Conservation (phyloP, 2,888 invertebrate genomes). For the Ferdinandea cuprea region DNA sequence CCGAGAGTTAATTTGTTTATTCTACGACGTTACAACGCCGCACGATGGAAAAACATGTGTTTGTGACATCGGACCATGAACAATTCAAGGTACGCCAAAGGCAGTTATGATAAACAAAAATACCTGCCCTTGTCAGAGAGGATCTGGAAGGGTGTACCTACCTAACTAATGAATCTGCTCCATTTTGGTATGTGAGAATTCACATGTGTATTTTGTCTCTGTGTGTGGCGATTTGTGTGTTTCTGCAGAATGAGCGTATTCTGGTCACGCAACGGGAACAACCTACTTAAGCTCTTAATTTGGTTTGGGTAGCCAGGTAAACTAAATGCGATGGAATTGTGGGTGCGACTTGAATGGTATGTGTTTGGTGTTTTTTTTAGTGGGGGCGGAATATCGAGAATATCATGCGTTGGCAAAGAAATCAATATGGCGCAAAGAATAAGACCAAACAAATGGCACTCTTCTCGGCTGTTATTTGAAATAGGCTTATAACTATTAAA, state of each 20-base stretch:
- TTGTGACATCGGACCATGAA: conserved; percentile 19
- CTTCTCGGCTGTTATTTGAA: conserved; percentile 40
- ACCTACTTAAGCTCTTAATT: conserved; percentile 45
- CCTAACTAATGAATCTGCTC: conserved; percentile 44
- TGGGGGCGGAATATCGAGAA: not conserved
- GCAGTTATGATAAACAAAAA: conserved; percentile 1
- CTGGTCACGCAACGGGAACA: conserved; percentile 43
- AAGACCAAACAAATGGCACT: conserved; percentile 35
- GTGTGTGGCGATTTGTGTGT: conserved; percentile 8
- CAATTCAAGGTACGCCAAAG: not conserved
- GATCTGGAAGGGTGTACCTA: conserved; percentile 23
- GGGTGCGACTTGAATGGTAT: conserved; percentile 1
- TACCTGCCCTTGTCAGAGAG: conserved; percentile 21
- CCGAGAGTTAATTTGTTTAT: not conserved
- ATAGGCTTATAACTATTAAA: conserved; percentile 50
- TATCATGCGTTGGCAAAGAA: conserved; percentile 16
- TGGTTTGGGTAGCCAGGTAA: conserved; percentile 16
- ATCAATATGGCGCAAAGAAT: conserved; percentile 30
- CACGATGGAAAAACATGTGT: conserved; percentile 31
- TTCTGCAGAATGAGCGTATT: conserved; percentile 3
- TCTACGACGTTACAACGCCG: not conserved
- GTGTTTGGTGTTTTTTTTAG: not conserved
- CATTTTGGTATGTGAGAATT: no score
- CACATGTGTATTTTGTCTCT: not conserved
- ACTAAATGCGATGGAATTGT: not conserved